Conservation (phyloP, 2,797 vertebrate genomes). For the Paramormyrops hopkinsi region DNA sequence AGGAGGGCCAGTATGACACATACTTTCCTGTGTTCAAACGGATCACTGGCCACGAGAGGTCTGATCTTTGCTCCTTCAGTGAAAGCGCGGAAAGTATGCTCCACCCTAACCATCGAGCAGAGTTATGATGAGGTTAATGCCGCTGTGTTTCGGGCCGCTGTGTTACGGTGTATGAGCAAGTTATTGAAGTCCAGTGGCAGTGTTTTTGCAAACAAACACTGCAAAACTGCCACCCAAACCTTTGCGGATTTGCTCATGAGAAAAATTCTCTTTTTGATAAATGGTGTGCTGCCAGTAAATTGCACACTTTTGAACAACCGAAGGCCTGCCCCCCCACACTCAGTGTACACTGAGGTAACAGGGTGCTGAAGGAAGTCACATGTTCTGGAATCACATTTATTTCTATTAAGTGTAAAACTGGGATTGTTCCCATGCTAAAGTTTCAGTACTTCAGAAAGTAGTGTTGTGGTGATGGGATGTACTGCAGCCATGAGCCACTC, state of each 20-base stretch:
- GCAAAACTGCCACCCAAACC: not conserved
- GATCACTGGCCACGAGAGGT: not conserved
- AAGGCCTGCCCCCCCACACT: not conserved
- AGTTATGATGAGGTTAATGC: not conserved
- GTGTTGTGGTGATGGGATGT: not conserved
- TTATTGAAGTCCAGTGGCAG: not conserved
- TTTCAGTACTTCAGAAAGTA: not conserved
- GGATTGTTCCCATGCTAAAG: not conserved
- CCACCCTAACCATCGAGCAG: not conserved
- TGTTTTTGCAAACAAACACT: not conserved
- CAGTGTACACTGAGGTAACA: not conserved
- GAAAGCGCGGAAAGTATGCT: not conserved
- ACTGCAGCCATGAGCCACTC: not conserved
- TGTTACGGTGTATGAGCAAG: not conserved
- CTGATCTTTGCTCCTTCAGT: not conserved
- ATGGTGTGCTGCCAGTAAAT: not conserved
- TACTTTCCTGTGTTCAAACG: not conserved
- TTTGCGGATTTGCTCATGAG: not conserved
- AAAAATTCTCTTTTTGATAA: not conserved
- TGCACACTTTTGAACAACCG: not conserved
- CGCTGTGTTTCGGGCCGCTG: not conserved
- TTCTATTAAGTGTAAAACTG: not conserved
- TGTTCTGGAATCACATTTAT: not conserved
- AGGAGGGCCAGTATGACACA: not conserved
- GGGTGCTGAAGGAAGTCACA: not conserved